Evolutionary conservation across 1,140 invertebrate species (phyloP).

Genomic region (Polyergus mexicanus): DNA sequence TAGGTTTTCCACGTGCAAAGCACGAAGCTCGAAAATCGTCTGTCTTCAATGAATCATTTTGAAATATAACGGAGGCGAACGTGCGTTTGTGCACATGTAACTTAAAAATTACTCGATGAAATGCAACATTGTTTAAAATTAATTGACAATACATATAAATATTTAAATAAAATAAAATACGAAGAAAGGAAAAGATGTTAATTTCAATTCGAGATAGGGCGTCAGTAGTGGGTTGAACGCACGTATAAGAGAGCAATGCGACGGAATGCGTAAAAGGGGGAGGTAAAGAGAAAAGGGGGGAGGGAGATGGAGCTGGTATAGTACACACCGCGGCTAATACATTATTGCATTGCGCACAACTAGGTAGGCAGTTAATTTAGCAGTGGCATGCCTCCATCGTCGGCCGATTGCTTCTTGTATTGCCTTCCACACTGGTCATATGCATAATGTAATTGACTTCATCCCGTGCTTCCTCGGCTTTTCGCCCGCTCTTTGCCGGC

Average conservation of each 20-base stretch:
- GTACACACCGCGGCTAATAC: slow-evolving; percentile 66
- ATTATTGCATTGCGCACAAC: slow-evolving; percentile 80
- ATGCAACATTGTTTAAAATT: neutral
- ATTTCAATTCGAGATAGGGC: slow-evolving; percentile 30
- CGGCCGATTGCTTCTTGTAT: slow-evolving; percentile 80
- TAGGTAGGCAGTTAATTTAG: slow-evolving; percentile 81
- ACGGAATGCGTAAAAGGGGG: slow-evolving; percentile 53
- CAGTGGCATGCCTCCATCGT: slow-evolving; percentile 71
- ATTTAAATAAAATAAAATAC: neutral
- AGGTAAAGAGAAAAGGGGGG: slow-evolving; percentile 20
- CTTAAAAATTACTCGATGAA: neutral
- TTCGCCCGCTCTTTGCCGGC: slow-evolving; percentile 63
- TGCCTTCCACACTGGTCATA: slow-evolving; percentile 79
- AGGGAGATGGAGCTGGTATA: slow-evolving; percentile 5
- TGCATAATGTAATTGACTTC: slow-evolving; percentile 83
- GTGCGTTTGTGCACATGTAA: neutral
- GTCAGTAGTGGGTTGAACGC: slow-evolving; percentile 1
- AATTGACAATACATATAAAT: neutral
- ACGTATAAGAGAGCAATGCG: neutral
- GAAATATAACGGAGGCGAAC: slow-evolving; percentile 6
- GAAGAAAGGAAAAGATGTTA: neutral
- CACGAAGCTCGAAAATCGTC: slow-evolving; percentile 25
- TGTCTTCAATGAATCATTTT: slow-evolving; percentile 39
- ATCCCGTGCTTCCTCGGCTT: slow-evolving; percentile 72
- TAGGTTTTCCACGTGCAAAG: neutral